phyloP scores from a whole-genome alignment of 2,888 invertebrate species.

The Ommatoiulus sabulosus region DNA sequence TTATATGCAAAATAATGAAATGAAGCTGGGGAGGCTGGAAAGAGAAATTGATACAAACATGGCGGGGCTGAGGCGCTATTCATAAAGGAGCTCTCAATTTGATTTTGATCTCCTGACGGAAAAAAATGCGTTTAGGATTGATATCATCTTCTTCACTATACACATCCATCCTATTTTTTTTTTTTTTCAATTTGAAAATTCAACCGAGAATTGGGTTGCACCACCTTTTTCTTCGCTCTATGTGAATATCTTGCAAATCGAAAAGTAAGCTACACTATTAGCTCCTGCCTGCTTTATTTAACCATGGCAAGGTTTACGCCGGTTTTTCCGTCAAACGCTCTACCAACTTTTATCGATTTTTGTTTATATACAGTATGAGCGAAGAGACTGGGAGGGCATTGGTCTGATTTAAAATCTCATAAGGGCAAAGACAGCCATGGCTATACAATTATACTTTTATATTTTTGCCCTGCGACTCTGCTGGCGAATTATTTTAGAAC shows the following conservation, averaged over 20 bases:
- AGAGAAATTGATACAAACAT: constrained; percentile 36
- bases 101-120: neutral
- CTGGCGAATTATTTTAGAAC: neutral
- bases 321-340: neutral
- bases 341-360: constrained; percentile 10
- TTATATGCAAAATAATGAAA: constrained; percentile 43
- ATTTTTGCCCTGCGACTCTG: neutral
- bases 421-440: constrained; percentile 19
- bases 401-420: constrained; percentile 31
- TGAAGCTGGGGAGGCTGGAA: constrained; percentile 13
- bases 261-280: constrained; percentile 19
- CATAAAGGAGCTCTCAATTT: constrained; percentile 10
- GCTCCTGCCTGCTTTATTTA: constrained; percentile 35
- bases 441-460: neutral
- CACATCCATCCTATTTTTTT: neutral
- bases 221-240: neutral
- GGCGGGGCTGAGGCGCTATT: neutral
- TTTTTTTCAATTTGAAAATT: neutral
- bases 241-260: constrained; percentile 15
- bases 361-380: constrained; percentile 10
- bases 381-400: neutral
- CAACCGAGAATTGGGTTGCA: neutral
- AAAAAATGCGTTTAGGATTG: constrained; percentile 33
- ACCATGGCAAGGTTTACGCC: neutral
- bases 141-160: neutral